Base-by-base conservation (phyloP, 92 coral and sea anemone genomes). In the Scolanthus callimorphus region DNA sequence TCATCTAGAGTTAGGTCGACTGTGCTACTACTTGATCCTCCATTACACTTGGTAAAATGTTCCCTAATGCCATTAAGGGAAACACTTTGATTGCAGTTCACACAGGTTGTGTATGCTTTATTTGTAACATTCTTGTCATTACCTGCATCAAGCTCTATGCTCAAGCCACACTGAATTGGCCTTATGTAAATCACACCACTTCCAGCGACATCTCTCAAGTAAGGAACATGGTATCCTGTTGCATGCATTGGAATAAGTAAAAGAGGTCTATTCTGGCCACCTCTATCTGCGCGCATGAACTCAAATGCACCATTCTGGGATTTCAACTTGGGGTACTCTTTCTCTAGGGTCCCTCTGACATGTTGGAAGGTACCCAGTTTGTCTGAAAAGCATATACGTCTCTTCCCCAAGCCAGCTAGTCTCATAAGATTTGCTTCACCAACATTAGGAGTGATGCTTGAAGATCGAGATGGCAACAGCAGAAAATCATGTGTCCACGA, bases 261-360 rank as follows among this genome's bases (percentile, higher is more conserved):
- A 34, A 45, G 24, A 25, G 65, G 64, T 29, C 62, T 12, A 41
- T 50, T 3, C 2, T 51, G 51, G 1, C 83, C 83, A 24, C 70
- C 77, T 23, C 70, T 59, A 30, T 73, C 81, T 39, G 80, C 81
- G 58, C 75, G 70, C 39, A 79, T 51, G 11, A 79, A 28, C 68
- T 79, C 85, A 58, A 79, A 71, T 9, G 74, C 80, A 9, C 70
- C 80, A 20, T 59, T 63, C 39, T 71, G 85, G 39, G 80, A 30
- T 53, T 73, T 55, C 27, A 66, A 20, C 76, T 73, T 73, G 30
- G 81, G 80, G 47, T 60, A 80, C 43, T 34, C 43, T 34, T 34
- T 15, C 15, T 15, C 43, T 15, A 34, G 15, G 6, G 43, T 34
- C 6, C 28, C 68, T 27, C 55, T 67, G 30, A 34, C 43, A 34